phyloP scores from a whole-genome alignment of 2,113 vertebrate genomes.

The Eptesicus fuscus region DNA sequence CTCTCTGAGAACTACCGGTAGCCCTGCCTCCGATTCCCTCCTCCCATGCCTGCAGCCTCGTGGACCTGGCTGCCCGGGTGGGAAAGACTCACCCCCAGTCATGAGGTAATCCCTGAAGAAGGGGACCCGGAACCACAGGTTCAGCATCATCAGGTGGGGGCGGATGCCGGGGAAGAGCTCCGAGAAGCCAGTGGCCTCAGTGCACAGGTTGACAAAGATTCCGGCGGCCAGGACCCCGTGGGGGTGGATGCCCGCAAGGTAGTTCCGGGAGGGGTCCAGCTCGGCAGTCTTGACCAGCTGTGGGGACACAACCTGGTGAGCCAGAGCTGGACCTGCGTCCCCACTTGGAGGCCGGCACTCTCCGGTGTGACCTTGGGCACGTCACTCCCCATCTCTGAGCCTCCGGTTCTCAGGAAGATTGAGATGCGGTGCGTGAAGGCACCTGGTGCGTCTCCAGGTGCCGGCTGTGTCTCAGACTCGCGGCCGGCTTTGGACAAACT shows the following conservation, averaged over 20 bases:
- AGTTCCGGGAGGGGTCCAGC: conserved; percentile 90
- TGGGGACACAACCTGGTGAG: neutral
- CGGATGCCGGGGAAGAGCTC: conserved; percentile 87
- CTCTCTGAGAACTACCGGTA: neutral
- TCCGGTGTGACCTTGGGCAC: neutral
- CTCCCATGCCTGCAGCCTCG: neutral
- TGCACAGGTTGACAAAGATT: conserved; percentile 93
- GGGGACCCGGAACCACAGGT: conserved; percentile 90
- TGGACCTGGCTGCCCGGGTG: neutral
- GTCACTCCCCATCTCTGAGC: neutral
- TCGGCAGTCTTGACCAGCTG: conserved; percentile 93
- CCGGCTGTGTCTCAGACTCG: neutral
- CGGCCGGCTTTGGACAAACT: neutral
- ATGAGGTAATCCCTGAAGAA: conserved; percentile 95
- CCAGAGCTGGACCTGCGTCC: accelerated
- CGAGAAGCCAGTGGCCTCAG: conserved; percentile 86
- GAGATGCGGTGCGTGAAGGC: neutral
- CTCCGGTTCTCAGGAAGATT: neutral
- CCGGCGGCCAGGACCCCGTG: conserved; percentile 91
- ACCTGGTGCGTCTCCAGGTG: too few species aligned
- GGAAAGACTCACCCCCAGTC: conserved; percentile 85
- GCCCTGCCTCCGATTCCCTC: neutral
- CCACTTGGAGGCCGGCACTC: neutral
- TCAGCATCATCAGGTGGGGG: conserved; percentile 89
- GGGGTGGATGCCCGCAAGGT: conserved; percentile 93